A percentile compares a stretch with the other conserved stretches of the same genome.
Evolutionary conservation across 2,113 vertebrate genomes (phyloP).

Genomic region (Numida meleagris): DNA sequence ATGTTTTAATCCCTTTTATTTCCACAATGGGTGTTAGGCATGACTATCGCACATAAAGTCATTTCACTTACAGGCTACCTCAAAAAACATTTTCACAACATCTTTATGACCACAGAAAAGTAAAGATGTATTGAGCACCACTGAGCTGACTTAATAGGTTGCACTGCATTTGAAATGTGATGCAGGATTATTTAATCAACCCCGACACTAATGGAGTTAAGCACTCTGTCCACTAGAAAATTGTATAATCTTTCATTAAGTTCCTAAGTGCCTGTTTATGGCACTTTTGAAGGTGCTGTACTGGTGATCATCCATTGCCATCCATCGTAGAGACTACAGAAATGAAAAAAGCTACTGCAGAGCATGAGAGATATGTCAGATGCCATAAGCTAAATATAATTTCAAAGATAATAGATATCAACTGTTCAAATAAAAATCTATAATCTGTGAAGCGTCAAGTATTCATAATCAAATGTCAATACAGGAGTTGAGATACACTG

Average conservation of each 20-base stretch:
- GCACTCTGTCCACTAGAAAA: slow-evolving; percentile 67
- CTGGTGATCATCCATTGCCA: slow-evolving; percentile 11
- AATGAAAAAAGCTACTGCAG: background rate
- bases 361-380: background rate
- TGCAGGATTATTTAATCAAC: slow-evolving; percentile 72
- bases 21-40: slow-evolving; percentile 42
- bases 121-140: slow-evolving; percentile 55
- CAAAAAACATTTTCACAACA: slow-evolving; percentile 54
- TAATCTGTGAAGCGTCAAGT: background rate
- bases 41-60: slow-evolving; percentile 20
- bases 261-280: slow-evolving; percentile 62
- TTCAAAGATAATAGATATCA: background rate
- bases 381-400: background rate
- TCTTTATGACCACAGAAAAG: slow-evolving; percentile 61
- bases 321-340: background rate
- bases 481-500: background rate
- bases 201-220: slow-evolving; percentile 69
- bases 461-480: background rate
- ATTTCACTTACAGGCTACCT: slow-evolving; percentile 48
- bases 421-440: background rate
- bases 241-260: slow-evolving; percentile 40
- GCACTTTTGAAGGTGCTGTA: slow-evolving; percentile 8
- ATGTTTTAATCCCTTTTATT: slow-evolving; percentile 43
- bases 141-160: slow-evolving; percentile 66
- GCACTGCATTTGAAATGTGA: slow-evolving; percentile 66